Evolutionary conservation across 2,113 vertebrate species (phyloP).

Genomic region (Saccopteryx bilineata): DNA sequence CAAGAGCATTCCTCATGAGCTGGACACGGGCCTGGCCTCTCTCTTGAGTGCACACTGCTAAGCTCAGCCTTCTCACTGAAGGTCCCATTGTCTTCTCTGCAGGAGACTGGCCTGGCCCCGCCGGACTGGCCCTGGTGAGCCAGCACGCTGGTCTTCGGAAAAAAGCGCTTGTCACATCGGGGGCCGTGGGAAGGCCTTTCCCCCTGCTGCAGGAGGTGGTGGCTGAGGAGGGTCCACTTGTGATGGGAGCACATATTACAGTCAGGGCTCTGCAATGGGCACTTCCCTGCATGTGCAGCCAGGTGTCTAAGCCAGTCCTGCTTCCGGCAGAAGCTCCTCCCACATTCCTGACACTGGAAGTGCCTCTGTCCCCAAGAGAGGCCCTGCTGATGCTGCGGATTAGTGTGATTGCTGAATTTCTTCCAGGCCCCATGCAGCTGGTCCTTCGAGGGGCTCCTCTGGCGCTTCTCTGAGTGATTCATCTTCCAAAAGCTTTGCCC

Average conservation of each 20-base stretch:
- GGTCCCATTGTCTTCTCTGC: constrained; percentile 87
- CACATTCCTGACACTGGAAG: background rate
- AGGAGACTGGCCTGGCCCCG: constrained; percentile 84
- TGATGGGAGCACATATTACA: background rate
- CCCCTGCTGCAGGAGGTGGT: no score
- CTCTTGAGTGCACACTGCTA: background rate
- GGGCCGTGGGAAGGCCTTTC: constrained; percentile 74
- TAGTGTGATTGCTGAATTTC: fast-evolving
- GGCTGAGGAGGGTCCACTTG: background rate
- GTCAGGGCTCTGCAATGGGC: background rate
- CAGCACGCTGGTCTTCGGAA: constrained; percentile 78
- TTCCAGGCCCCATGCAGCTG: background rate
- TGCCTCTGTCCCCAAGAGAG: background rate
- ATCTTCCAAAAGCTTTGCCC: constrained; percentile 10
- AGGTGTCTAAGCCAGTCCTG: background rate
- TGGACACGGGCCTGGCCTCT: background rate
- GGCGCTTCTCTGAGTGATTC: background rate
- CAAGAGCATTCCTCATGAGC: background rate
- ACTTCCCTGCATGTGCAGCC: background rate
- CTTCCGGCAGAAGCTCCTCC: constrained; percentile 32
- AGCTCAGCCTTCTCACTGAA: constrained; percentile 65
- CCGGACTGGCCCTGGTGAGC: constrained; percentile 79
- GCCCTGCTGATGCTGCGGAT: fast-evolving
- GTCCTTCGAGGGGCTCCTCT: background rate
- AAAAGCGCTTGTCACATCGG: constrained; percentile 87